These are phyloP conservation scores for Pseudococcus longispinus DNA, from an alignment of 2,888 invertebrate genomes.

Conservation along the genomic window DNA sequence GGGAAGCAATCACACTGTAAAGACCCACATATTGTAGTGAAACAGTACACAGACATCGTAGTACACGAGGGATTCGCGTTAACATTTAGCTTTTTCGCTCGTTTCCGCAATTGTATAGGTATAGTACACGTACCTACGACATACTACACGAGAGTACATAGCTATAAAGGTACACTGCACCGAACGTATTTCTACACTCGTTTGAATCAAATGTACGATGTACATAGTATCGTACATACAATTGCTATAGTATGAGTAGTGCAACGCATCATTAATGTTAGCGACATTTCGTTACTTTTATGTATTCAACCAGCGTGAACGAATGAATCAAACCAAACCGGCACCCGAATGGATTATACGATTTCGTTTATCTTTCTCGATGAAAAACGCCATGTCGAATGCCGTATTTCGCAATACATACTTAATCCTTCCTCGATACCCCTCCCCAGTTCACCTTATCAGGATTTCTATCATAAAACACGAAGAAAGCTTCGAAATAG, in stretches of 20 bases:
- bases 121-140: background rate
- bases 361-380: background rate
- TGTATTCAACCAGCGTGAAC: conserved; percentile 16
- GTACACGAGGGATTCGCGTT: conserved; percentile 36
- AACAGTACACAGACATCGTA: background rate
- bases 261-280: conserved; percentile 31
- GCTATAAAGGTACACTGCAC: background rate
- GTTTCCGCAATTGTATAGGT: conserved; percentile 3
- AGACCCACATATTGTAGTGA: background rate
- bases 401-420: background rate
- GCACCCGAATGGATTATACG: background rate
- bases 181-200: background rate
- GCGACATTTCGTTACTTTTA: conserved; percentile 29
- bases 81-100: conserved; percentile 30
- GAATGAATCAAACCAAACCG: conserved; percentile 8
- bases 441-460: background rate
- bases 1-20: background rate
- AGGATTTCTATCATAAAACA: background rate
- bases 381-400: background rate
- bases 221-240: background rate
- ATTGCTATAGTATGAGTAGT: background rate
- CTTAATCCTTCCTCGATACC: background rate
- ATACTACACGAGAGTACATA: background rate
- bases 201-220: background rate
- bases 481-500: background rate